Conservation (phyloP, 2,797 vertebrate genomes). For the Sebastolobus altivelis region DNA sequence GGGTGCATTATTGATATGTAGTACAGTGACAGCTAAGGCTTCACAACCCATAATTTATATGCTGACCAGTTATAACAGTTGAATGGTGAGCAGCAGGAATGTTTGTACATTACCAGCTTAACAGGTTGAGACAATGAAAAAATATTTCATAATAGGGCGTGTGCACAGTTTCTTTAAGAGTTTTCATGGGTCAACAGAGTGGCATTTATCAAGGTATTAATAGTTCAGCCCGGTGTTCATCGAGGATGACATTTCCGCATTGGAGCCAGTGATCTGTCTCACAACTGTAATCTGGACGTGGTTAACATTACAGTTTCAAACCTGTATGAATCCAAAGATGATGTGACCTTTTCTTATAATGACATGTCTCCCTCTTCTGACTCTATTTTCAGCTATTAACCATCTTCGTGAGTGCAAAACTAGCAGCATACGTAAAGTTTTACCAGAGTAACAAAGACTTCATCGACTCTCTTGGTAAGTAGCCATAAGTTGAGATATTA, state of each 20-base stretch:
- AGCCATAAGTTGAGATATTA: neutral
- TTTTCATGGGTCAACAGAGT: slow-evolving; percentile 1
- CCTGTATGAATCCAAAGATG: neutral
- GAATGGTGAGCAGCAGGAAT: slow-evolving; percentile 11
- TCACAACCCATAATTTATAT: neutral
- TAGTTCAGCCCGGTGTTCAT: neutral
- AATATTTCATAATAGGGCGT: neutral
- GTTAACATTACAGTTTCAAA: neutral
- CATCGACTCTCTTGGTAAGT: slow-evolving; percentile 99
- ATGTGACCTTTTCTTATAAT: neutral
- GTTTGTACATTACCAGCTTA: neutral
- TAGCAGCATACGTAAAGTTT: slow-evolving; percentile 96
- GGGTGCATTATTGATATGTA: neutral
- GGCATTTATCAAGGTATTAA: neutral
- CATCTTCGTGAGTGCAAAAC: slow-evolving; percentile 98
- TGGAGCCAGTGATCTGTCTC: neutral
- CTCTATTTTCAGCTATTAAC: slow-evolving; percentile 91
- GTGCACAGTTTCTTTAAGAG: neutral
- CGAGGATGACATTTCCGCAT: neutral
- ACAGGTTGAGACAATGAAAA: slow-evolving; percentile 8
- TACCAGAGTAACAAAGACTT: slow-evolving; percentile 99
- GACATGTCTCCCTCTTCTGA: slow-evolving; percentile 21
- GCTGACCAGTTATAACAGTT: neutral
- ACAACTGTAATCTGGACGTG: neutral
- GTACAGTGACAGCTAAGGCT: neutral